Percentiles rank a stretch among this genome's conserved stretches.
phyloP scores from a whole-genome alignment of 1,140 invertebrate genomes.

The Pissodes strobi region DNA sequence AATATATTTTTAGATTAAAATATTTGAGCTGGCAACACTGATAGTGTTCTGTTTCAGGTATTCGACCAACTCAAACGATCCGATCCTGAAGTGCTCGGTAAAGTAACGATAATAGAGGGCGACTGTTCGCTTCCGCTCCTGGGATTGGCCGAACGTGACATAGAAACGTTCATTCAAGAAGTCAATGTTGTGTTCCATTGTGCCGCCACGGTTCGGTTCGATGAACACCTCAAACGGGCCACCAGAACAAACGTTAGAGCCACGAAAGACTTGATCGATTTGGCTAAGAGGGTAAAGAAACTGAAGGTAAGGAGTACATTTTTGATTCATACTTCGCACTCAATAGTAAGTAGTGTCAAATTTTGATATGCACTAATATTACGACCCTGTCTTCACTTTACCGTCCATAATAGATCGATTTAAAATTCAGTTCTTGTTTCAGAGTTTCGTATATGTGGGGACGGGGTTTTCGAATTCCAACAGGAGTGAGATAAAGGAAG shows the following conservation, averaged over 20 bases:
- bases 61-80: conserved; percentile 28
- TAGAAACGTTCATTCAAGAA: conserved; percentile 63
- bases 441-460: conserved; percentile 58
- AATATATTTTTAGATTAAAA: too few species aligned
- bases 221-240: conserved; percentile 69
- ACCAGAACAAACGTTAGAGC: conserved; percentile 70
- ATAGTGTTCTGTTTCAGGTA: too few species aligned
- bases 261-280: conserved; percentile 64
- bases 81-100: conserved; percentile 43
- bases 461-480: conserved; percentile 69
- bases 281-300: conserved; percentile 68
- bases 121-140: conserved; percentile 66
- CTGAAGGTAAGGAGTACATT: conserved; percentile 59
- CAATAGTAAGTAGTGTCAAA: too few species aligned
- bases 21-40: too few species aligned
- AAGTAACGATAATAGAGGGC: conserved; percentile 65
- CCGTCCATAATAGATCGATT: too few species aligned
- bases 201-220: conserved; percentile 71
- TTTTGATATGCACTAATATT: too few species aligned
- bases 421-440: too few species aligned
- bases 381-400: too few species aligned
- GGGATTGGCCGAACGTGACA: conserved; percentile 63
- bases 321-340: neutral
- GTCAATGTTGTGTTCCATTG: conserved; percentile 63
- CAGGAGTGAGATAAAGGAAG: conserved; percentile 52